Base-by-base conservation (phyloP, 2,888 invertebrate genomes). In the Patella ulyssiponensis region DNA sequence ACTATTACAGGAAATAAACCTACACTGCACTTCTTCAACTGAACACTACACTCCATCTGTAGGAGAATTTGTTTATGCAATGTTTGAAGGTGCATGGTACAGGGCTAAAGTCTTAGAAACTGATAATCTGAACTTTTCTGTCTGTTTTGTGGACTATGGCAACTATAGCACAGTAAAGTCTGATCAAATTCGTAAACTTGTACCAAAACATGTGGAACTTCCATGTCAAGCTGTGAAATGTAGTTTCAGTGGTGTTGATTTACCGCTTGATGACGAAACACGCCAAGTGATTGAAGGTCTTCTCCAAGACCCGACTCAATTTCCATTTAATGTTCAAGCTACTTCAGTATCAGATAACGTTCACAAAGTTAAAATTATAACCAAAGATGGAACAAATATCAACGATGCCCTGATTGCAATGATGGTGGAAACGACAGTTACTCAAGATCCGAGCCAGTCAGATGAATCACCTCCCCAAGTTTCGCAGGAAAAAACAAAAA, bases 131-230 rank as follows among this genome's bases (percentile, higher is more conserved):
- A 77, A 74, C n/a, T 84, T 80, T n/a, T 78, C 75, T 14, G 86
- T 90, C 2, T 81, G 80, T 64, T 90, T 87, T 80, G 83, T 91
- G 51, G 91, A 91, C 79, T 91, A 88, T 82, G 91, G 91, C 1
- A 90, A 89, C 73, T 78, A 70, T 52, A 88, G 86, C 15, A 73
- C 69, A 2, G 80, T 84, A 27, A 72, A 73, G 3, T 71, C 79
- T 27, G 71, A 74, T n/a, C 75, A 77, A 58, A 77, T 88, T 0
- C 79, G 81, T 17, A 69, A 78, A 58, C 76, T 86, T 11, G 77
- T 74, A 9, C 69, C 80, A 7, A 69, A 80, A 64, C 83, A 84
- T 64, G 33, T 78, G 14, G 76, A 54, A 0, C 17, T 84, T 14
- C 88, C 88, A n/a, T 73, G 80, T 15, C 82, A 85, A 27, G 84